A percentile compares a stretch with the other conserved stretches of the same genome.
phyloP scores from a whole-genome alignment of 2,797 vertebrate species.

The Tragelaphus oryx region DNA sequence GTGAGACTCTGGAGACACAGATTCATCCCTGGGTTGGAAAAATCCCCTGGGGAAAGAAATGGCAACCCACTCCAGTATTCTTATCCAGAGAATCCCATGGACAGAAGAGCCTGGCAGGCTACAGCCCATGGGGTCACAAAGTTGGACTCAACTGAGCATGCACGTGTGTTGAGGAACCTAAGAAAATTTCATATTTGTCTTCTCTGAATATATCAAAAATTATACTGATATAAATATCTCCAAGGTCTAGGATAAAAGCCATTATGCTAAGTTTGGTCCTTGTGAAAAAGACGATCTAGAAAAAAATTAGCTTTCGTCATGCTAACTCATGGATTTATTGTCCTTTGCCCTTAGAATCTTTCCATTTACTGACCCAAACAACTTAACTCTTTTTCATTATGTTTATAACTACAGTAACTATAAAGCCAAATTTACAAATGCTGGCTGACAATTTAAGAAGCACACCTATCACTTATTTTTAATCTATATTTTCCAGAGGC shows the following conservation, averaged over 20 bases:
- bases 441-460: conserved; percentile 34
- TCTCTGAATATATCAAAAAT: neutral
- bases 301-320: neutral
- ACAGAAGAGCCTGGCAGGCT: neutral
- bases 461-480: conserved; percentile 42
- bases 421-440: neutral
- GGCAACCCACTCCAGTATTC: neutral
- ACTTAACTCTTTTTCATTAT: neutral
- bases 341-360: conserved; percentile 6
- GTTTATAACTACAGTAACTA: neutral
- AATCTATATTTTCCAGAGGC: conserved; percentile 8
- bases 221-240: neutral
- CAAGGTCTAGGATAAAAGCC: neutral
- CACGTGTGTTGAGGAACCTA: neutral
- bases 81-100: neutral
- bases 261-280: neutral
- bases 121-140: neutral
- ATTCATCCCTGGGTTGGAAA: neutral
- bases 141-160: neutral
- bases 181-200: neutral
- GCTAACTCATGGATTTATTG: neutral
- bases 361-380: neutral
- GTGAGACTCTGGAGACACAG: neutral
- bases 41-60: neutral
- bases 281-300: neutral